phyloP scores from a whole-genome alignment of 2,888 invertebrate species.

The Acanthopleura granulata region DNA sequence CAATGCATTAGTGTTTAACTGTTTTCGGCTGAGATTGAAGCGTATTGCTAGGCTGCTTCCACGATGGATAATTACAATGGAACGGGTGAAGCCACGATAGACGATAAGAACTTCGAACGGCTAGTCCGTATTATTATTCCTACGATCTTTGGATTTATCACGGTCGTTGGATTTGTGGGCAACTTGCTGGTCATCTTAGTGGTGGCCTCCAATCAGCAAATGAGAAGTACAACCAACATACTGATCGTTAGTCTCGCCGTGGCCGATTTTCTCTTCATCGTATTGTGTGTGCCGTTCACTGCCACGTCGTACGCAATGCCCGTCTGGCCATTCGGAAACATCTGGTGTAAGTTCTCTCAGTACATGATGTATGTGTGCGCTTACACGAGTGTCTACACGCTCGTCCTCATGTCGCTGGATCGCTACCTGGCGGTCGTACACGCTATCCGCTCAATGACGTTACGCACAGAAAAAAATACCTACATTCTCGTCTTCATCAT shows the following conservation, averaged over 20 bases:
- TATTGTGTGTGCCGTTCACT: conserved; percentile 95
- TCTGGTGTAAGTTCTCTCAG: conserved; percentile 91
- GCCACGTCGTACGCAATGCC: conserved; percentile 89
- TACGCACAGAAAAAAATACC: conserved; percentile 86
- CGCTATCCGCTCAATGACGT: conserved; percentile 88
- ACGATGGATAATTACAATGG: too few species aligned
- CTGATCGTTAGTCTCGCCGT: conserved; percentile 91
- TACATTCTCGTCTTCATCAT: conserved; percentile 82
- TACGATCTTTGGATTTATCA: conserved; percentile 86
- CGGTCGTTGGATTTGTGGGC: conserved; percentile 88
- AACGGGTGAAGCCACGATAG: too few species aligned
- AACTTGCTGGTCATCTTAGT: conserved; percentile 91
- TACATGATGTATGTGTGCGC: conserved; percentile 93
- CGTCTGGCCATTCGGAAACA: conserved; percentile 90
- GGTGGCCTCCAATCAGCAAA: conserved; percentile 88
- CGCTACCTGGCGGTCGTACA: conserved; percentile 92
- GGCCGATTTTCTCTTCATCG: conserved; percentile 90
- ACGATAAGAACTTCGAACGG: conserved; percentile 36
- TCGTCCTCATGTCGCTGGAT: conserved; percentile 94
- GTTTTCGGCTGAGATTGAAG: too few species aligned
- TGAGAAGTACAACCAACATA: conserved; percentile 93
- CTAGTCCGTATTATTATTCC: conserved; percentile 62
- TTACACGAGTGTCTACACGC: conserved; percentile 92
- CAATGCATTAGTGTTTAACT: too few species aligned
- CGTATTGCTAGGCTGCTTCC: too few species aligned